Evolutionary conservation across 2,113 vertebrate species (phyloP).

Genomic region (Nyctibius bracteatus): DNA sequence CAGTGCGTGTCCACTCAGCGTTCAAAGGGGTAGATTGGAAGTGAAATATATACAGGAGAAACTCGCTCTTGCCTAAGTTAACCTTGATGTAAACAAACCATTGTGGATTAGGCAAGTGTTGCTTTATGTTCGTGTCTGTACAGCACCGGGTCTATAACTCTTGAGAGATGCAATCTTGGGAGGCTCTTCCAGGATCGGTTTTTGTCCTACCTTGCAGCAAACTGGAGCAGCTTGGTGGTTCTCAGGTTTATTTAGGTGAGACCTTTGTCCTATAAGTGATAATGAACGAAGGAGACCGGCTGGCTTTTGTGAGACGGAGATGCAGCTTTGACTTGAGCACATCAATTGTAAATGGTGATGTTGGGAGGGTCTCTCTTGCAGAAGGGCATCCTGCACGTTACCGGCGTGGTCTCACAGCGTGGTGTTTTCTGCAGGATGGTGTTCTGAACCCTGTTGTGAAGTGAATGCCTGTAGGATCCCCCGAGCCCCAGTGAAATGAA

Average conservation of each 20-base stretch:
- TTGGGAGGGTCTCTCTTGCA: background rate
- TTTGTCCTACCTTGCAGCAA: background rate
- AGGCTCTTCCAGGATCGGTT: background rate
- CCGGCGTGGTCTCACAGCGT: background rate
- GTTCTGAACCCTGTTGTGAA: background rate
- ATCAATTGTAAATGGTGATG: background rate
- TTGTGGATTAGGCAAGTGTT: background rate
- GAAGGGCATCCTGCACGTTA: background rate
- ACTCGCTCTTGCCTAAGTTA: background rate
- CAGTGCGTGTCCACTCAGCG: accelerated
- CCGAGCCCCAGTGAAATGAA: background rate
- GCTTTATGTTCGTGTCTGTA: background rate
- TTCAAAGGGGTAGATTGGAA: background rate
- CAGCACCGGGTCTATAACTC: background rate
- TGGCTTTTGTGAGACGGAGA: background rate
- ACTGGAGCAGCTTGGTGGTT: background rate
- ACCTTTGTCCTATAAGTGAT: background rate
- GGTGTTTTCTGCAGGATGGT: background rate
- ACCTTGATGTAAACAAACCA: background rate
- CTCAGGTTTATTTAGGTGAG: background rate
- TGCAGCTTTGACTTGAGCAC: background rate
- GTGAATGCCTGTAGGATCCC: background rate
- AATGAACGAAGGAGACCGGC: background rate
- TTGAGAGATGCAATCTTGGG: background rate
- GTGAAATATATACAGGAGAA: background rate